A percentile compares a stretch with the other conserved stretches of the same genome.
Evolutionary conservation across 2,797 vertebrate genomes (phyloP).

Genomic region (Ara ararauna): DNA sequence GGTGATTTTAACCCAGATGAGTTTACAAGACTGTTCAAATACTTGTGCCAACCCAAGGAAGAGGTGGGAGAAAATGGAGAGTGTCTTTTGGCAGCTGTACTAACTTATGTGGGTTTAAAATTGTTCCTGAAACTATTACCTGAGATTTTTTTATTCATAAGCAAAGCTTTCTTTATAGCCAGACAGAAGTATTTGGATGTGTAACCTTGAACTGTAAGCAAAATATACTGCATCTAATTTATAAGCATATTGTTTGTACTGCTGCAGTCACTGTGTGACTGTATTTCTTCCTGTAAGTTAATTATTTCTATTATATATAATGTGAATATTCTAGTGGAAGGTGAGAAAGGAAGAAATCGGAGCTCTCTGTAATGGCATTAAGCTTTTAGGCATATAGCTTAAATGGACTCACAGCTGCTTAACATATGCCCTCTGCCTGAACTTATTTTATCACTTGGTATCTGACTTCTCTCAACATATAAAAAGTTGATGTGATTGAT

Average conservation of each 20-base stretch:
- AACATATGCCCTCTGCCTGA: constrained; percentile 70
- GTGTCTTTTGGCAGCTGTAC: background rate
- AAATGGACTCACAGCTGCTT: constrained; percentile 59
- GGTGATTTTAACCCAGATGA: background rate
- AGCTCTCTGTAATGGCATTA: constrained; percentile 27
- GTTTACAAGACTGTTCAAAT: background rate
- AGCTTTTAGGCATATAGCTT: constrained; percentile 5
- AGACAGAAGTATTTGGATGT: background rate
- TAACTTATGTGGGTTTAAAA: background rate
- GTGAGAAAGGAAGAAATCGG: constrained; percentile 27
- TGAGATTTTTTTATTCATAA: background rate
- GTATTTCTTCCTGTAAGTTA: background rate
- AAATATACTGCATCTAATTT: background rate
- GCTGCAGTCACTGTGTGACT: background rate
- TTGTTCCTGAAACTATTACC: background rate
- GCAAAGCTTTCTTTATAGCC: background rate
- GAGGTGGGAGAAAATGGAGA: background rate
- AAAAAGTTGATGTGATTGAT: constrained; percentile 48
- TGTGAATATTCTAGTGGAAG: background rate
- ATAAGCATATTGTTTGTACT: background rate
- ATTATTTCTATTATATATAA: background rate
- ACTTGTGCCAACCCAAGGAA: background rate
- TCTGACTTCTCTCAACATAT: constrained; percentile 46
- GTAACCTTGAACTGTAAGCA: background rate
- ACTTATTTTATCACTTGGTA: constrained; percentile 58